These are phyloP conservation scores for Neodontobutis hainanensis DNA, from an alignment of 2,113 vertebrate species.

Conservation along the genomic window DNA sequence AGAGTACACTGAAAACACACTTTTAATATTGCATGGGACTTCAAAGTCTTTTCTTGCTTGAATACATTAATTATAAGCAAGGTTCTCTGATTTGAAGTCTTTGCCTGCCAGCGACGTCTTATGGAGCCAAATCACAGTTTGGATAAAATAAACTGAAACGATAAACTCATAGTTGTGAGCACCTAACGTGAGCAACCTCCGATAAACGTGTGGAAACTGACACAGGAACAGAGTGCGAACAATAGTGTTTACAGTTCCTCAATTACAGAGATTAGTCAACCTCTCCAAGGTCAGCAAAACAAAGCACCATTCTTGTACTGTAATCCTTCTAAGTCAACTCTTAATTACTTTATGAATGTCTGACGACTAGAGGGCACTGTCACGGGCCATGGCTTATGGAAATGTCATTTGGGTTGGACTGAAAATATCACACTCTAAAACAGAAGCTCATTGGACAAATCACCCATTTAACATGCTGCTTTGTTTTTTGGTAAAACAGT, in stretches of 20 bases:
- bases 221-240: conserved; percentile 59
- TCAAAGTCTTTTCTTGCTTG: conserved; percentile 47
- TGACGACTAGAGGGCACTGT: conserved; percentile 59
- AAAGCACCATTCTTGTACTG: conserved; percentile 62
- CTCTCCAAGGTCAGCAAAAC: conserved; percentile 74
- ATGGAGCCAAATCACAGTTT: conserved; percentile 15
- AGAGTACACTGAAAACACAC: conserved; percentile 43
- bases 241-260: conserved; percentile 65
- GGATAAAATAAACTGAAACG: conserved; percentile 56
- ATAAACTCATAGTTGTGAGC: conserved; percentile 5
- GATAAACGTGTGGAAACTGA: conserved; percentile 59
- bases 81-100: conserved; percentile 29
- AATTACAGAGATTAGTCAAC: conserved; percentile 76
- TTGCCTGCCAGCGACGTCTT: conserved; percentile 11
- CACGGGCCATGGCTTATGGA: conserved; percentile 50
- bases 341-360: conserved; percentile 73
- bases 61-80: conserved; percentile 56
- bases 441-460: neutral
- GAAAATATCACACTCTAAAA: conserved; percentile 27
- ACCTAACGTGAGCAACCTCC: conserved; percentile 32
- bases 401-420: conserved; percentile 52
- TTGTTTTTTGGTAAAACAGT: no score
- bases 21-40: conserved; percentile 59
- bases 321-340: conserved; percentile 74
- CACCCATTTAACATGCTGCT: neutral